phyloP scores from a whole-genome alignment of 2,797 vertebrate species.

The Simalia tracyae region DNA sequence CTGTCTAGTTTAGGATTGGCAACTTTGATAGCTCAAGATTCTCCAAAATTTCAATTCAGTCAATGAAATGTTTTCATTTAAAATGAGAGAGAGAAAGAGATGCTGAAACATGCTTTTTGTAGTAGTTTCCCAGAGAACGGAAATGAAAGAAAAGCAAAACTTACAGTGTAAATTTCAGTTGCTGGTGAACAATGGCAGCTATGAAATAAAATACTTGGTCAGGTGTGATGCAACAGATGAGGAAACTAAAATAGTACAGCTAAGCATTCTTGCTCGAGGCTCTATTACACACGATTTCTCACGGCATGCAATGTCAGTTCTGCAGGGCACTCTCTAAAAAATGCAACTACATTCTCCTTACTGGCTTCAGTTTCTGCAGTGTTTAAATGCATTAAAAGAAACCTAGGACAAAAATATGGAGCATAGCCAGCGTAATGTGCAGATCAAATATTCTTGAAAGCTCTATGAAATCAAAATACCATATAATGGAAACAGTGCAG shows the following conservation, averaged over 20 bases:
- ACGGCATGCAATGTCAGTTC: constrained; percentile 28
- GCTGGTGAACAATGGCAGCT: constrained; percentile 68
- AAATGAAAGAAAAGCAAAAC: constrained; percentile 44
- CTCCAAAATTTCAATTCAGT: not conserved
- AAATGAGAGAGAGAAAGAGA: not conserved
- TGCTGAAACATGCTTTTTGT: constrained; percentile 24
- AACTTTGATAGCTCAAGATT: not conserved
- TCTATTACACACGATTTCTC: constrained; percentile 54
- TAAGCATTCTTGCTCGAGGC: constrained; percentile 52
- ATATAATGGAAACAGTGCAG: not conserved
- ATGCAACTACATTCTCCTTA: constrained; percentile 30
- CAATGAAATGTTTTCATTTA: constrained; percentile 3
- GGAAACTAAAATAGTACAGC: constrained; percentile 65
- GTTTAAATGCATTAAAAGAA: not conserved
- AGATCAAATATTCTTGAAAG: not conserved
- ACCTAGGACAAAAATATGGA: not conserved
- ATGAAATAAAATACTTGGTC: constrained; percentile 64
- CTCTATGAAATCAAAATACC: not conserved
- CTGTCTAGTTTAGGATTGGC: not conserved
- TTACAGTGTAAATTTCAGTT: constrained; percentile 54
- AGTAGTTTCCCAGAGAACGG: not conserved
- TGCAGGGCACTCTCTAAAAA: not conserved
- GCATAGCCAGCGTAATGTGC: not conserved
- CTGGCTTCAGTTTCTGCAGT: not conserved
- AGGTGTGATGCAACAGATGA: constrained; percentile 71